Conservation (phyloP, 2,888 invertebrate genomes). For the Villa cingulata region DNA sequence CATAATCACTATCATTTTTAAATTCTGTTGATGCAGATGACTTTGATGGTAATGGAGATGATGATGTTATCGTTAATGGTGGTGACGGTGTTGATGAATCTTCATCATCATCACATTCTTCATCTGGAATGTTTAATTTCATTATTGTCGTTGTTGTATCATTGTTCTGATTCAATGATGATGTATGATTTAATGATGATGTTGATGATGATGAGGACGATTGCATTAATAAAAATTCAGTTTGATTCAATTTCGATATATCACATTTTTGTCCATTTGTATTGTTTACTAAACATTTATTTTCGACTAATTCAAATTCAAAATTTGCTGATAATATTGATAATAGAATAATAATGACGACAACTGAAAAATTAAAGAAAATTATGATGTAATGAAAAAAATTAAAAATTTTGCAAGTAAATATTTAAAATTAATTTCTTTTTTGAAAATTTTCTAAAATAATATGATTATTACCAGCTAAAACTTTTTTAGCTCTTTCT, state of each 20-base stretch:
- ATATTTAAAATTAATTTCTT: too few species aligned
- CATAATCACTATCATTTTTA: too few species aligned
- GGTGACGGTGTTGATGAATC: not conserved
- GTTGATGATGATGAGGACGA: too few species aligned
- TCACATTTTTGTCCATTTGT: constrained; percentile 5
- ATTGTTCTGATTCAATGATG: too few species aligned
- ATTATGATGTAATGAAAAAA: not conserved
- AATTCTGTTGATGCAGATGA: too few species aligned
- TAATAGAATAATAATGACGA: constrained; percentile 45
- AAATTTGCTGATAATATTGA: constrained; percentile 52
- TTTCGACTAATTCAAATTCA: constrained; percentile 41
- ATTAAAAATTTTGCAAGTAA: not conserved
- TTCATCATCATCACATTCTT: not conserved
- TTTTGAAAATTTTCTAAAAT: not conserved
- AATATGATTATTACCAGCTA: constrained; percentile 37
- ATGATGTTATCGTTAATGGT: too few species aligned
- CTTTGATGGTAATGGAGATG: too few species aligned
- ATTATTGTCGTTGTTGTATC: constrained; percentile 16
- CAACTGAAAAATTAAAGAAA: constrained; percentile 20
- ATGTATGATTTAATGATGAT: too few species aligned
- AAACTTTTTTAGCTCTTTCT: constrained; percentile 51
- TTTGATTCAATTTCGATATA: not conserved
- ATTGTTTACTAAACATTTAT: constrained; percentile 6
- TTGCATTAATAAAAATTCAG: not conserved
- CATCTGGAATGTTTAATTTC: constrained; percentile 13